These are phyloP conservation scores for Molossus alvarezi DNA, from an alignment of 2,797 vertebrate species.

Conservation along the genomic window DNA sequence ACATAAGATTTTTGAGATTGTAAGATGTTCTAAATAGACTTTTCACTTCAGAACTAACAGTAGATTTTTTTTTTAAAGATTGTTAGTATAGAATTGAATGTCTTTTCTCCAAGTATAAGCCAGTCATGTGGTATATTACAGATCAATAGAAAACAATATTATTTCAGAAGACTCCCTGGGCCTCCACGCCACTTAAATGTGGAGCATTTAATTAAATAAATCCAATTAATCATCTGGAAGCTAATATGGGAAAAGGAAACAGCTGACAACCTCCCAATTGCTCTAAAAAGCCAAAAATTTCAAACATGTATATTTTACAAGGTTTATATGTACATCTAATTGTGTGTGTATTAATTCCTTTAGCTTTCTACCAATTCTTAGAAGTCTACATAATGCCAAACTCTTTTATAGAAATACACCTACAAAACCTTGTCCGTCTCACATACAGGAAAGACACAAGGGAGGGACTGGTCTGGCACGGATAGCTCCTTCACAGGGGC, in stretches of 20 bases:
- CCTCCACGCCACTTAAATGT: constrained; percentile 38
- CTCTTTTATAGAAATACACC: background rate
- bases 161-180: constrained; percentile 12
- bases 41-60: constrained; percentile 21
- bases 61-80: constrained; percentile 46
- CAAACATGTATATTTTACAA: background rate
- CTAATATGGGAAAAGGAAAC: constrained; percentile 20
- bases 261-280: background rate
- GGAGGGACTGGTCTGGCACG: background rate
- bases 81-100: background rate
- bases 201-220: background rate
- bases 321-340: background rate
- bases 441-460: constrained; percentile 34
- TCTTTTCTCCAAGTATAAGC: background rate
- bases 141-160: constrained; percentile 60
- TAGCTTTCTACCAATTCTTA: constrained; percentile 38
- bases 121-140: background rate
- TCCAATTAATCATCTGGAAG: constrained; percentile 26
- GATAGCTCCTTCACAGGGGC: background rate
- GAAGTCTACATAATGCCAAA: background rate
- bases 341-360: background rate
- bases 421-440: background rate
- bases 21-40: background rate
- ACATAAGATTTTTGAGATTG: background rate
- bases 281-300: constrained; percentile 29